Base-by-base conservation (phyloP, 2,113 vertebrate species). In the Percopsis transmontana region DNA sequence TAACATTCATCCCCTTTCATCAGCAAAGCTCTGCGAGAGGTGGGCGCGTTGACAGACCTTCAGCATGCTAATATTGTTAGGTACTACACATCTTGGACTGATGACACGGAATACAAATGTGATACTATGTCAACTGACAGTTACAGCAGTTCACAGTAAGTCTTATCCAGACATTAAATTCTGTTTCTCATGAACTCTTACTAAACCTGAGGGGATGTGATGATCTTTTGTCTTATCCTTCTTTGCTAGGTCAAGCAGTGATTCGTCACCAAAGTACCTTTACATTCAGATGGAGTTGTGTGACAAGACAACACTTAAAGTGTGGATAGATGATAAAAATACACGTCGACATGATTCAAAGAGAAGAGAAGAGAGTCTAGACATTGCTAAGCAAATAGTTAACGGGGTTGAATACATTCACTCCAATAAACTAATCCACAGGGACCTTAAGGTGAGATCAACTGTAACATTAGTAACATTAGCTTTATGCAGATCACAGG, bases 271-370 rank as follows among this genome's bases (percentile, higher is more conserved):
- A 0, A 61, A 83, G 59, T 89, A 14, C 66, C 87, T 93, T 6
- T 91, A 92, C 58, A 92, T 93, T 68, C 87, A 93, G 69, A 93
- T 93, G 91, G 91, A 93, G 63, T n/a, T 91, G 13, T 93, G 92
- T 68, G 79, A 82, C 7, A 72, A 55, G 14, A 79, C 62, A 60
- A 91, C 88, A 4, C 85, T 93, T 0, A 52, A 24, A 45, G 15
- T 14, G 12, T 92, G 90, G 91, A 93, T 93, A 19, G 51, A 85
- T 0, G 58, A 90, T 13, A 86, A 50, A 13, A 91, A 92, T 23
- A 1, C 1, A 11, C 13, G 57, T 13, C 50, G 69, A 15, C 18
- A 21, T 24, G 18, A 80, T 24, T 21, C 52, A 4, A 70, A 53
- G 42, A 85, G 90, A 56, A 76, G 70, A 42, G 52, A 77, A 23